phyloP scores from a whole-genome alignment of 1,140 invertebrate species.

The Tachypleus tridentatus region DNA sequence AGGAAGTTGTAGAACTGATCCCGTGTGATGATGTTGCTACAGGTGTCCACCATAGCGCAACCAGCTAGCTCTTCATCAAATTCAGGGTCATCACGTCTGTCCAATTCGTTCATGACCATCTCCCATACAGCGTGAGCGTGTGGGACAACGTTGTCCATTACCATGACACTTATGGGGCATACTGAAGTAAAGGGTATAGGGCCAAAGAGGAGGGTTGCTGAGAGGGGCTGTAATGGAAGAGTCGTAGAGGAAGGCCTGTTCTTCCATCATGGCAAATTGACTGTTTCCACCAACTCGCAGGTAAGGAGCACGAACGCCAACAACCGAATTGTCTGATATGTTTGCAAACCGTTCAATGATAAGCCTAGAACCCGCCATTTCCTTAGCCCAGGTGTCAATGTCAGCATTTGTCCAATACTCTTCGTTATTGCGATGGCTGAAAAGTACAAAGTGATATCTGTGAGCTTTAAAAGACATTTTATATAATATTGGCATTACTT shows the following conservation, averaged over 20 bases:
- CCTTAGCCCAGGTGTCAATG: constrained; percentile 36
- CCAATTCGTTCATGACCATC: constrained; percentile 93
- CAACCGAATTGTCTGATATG: constrained; percentile 55
- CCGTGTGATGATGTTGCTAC: constrained; percentile 72
- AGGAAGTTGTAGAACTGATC: constrained; percentile 88
- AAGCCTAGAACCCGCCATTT: constrained; percentile 44
- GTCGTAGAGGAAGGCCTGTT: constrained; percentile 32
- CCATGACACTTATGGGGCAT: constrained; percentile 46
- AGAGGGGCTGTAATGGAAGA: constrained; percentile 50
- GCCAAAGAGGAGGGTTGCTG: constrained; percentile 63
- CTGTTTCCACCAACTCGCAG: constrained; percentile 34
- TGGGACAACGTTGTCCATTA: constrained; percentile 60
- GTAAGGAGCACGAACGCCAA: constrained; percentile 35
- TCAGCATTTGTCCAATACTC: constrained; percentile 40
- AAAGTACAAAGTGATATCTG: background rate
- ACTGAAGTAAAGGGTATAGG: constrained; percentile 69
- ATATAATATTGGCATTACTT: background rate
- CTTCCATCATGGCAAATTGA: constrained; percentile 30
- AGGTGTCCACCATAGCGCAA: constrained; percentile 91
- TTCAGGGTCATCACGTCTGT: constrained; percentile 79
- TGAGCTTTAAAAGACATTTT: background rate
- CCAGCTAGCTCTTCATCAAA: constrained; percentile 41
- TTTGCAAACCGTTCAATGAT: constrained; percentile 43
- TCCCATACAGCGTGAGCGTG: constrained; percentile 48
- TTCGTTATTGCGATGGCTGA: constrained; percentile 45